These are phyloP conservation scores for Nerophis lumbriciformis DNA, from an alignment of 2,113 vertebrate species.

Conservation along the genomic window DNA sequence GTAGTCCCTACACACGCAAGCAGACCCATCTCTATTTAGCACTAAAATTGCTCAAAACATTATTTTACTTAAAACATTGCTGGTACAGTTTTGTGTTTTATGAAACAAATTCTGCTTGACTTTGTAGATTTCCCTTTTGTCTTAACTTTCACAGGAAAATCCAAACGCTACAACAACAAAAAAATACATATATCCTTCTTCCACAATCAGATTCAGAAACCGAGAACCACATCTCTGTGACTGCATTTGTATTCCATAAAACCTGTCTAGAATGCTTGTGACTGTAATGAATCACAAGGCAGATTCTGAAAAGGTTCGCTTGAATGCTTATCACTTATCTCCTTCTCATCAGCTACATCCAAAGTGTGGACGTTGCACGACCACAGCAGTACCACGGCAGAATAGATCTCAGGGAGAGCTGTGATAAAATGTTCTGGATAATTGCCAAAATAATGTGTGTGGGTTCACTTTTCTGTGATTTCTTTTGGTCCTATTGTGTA, in stretches of 20 bases:
- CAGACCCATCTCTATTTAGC: too few species aligned
- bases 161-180: neutral
- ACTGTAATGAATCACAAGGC: constrained; percentile 29
- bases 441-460: constrained; percentile 15
- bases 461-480: constrained; percentile 12
- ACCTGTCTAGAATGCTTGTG: constrained; percentile 10
- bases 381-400: constrained; percentile 25
- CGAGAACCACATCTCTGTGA: constrained; percentile 12
- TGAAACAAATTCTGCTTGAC: too few species aligned
- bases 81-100: too few species aligned
- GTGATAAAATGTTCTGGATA: constrained; percentile 34
- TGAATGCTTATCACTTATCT: constrained; percentile 34
- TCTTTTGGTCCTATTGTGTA: neutral
- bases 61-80: too few species aligned
- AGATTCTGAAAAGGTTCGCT: constrained; percentile 8
- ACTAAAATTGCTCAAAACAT: too few species aligned
- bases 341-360: constrained; percentile 35
- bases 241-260: constrained; percentile 31
- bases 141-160: too few species aligned
- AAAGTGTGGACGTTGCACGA: constrained; percentile 20
- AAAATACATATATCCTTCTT: neutral
- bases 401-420: constrained; percentile 23
- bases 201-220: constrained; percentile 28
- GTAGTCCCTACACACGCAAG: too few species aligned
- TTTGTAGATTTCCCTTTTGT: too few species aligned